Evolutionary conservation across 2,113 vertebrate genomes (phyloP).

Genomic region (Coracopsis vasa): DNA sequence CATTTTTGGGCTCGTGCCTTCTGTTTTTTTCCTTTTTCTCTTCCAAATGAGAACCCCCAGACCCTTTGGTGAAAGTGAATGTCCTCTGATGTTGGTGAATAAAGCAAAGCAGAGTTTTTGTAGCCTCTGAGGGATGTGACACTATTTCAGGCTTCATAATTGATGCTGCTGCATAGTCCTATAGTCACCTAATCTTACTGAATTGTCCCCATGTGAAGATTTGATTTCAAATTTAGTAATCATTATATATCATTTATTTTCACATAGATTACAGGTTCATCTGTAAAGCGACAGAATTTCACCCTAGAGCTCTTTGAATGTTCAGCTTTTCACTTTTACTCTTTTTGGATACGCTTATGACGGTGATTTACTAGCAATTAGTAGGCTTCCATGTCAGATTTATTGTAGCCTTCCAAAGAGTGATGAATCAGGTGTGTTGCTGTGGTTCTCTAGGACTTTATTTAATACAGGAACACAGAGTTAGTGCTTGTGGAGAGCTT

Average conservation of each 20-base stretch:
- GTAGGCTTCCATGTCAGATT: constrained; percentile 49
- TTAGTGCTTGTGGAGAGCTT: background rate
- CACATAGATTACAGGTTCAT: constrained; percentile 58
- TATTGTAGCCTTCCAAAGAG: constrained; percentile 37
- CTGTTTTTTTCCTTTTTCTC: background rate
- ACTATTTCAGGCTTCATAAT: constrained; percentile 60
- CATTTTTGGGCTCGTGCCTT: constrained; percentile 23
- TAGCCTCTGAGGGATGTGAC: constrained; percentile 23
- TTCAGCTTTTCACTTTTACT: background rate
- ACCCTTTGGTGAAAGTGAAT: constrained; percentile 23
- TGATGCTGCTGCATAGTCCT: constrained; percentile 40
- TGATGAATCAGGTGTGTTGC: constrained; percentile 36
- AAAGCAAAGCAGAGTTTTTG: constrained; percentile 38
- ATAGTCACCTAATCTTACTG: constrained; percentile 71
- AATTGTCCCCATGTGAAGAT: constrained; percentile 52
- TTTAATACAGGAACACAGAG: background rate
- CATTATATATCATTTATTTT: constrained; percentile 70
- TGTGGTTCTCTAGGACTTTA: background rate
- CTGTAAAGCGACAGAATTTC: constrained; percentile 60
- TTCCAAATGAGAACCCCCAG: background rate
- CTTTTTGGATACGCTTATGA: constrained; percentile 8
- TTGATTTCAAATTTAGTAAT: constrained; percentile 72
- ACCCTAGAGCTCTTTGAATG: constrained; percentile 33
- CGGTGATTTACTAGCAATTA: constrained; percentile 68
- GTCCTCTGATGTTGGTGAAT: constrained; percentile 47